Base-by-base conservation (phyloP, 2,888 invertebrate species). In the Leptinotarsa tumamoca region DNA sequence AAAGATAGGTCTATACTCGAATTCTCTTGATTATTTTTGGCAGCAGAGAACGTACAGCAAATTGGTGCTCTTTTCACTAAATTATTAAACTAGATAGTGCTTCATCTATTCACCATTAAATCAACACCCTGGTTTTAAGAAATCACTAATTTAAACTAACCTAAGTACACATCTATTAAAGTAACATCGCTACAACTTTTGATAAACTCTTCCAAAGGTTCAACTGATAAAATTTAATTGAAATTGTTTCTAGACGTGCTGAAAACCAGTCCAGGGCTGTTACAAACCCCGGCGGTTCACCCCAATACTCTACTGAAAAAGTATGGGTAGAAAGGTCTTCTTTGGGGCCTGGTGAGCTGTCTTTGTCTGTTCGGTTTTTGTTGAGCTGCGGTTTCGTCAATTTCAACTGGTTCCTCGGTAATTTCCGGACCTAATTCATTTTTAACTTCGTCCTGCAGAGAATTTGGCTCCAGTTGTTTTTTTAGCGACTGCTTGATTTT, bases 281-380 rank as follows among this genome's bases (percentile, higher is more conserved):
- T 17, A 43, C 10, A 43, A 43, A 43, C 43, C 43, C 43, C 13
- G 43, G 10, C 0, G n/a, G 72, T 78, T 88, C 86, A 91, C 78
- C 91, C 91, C 75, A 90, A 84, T 77, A 91, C 90, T 81, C 91
- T 86, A 83, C 90, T 90, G 81, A 91, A 89, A 80, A 90, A 90
- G 80, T 90, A 90, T 27, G 90, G 90, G 83, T 90, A 90, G 80
- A 90, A 90, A n/a, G 90, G 88, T 79, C 89, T 88, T 74, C 89
- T 88, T 76, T 90, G 89, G 10, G 90, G 89, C 77, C 89, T 87
- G 21, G 89, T 88, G 49, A 90, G 84, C 76, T 89, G 88, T 49
- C 90, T 86, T 72, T 90, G 89, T 68, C 90, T 84, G 82, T 90
- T 90, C 3, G 90, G 90, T 78, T 88, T 87, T 50, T 83, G 83